Conservation (phyloP, 2,113 vertebrate genomes). For the Elaphurus davidianus region DNA sequence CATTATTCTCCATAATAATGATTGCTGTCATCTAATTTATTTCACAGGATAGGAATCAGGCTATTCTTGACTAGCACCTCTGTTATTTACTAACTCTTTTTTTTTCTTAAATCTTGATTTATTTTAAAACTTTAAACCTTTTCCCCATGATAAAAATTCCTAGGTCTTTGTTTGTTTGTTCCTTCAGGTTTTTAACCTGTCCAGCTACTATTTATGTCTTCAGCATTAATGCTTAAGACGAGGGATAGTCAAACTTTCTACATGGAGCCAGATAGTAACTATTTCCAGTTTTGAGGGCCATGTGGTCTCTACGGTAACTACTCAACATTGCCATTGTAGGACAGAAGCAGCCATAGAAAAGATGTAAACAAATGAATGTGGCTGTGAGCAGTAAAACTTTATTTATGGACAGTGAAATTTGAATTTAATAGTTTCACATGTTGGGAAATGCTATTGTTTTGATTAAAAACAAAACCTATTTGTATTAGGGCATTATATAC, state of each 20-base stretch:
- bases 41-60: background rate
- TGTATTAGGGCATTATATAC: background rate
- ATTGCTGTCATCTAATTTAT: background rate
- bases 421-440: background rate
- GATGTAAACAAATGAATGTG: background rate
- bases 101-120: background rate
- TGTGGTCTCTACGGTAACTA: background rate
- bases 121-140: slow-evolving; percentile 16
- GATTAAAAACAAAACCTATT: background rate
- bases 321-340: background rate
- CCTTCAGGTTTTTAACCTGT: background rate
- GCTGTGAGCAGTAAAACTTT: background rate
- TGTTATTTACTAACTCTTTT: background rate
- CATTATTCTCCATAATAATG: background rate
- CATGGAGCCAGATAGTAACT: background rate
- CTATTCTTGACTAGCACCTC: background rate
- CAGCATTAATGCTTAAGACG: background rate
- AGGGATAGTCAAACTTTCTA: background rate
- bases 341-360: background rate
- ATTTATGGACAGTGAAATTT: background rate
- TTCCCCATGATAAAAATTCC: background rate
- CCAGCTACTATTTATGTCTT: background rate
- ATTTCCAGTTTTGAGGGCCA: background rate
- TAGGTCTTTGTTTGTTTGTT: background rate
- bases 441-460: background rate